phyloP scores from a whole-genome alignment of 2,797 vertebrate genomes.

The Pogoniulus pusillus region DNA sequence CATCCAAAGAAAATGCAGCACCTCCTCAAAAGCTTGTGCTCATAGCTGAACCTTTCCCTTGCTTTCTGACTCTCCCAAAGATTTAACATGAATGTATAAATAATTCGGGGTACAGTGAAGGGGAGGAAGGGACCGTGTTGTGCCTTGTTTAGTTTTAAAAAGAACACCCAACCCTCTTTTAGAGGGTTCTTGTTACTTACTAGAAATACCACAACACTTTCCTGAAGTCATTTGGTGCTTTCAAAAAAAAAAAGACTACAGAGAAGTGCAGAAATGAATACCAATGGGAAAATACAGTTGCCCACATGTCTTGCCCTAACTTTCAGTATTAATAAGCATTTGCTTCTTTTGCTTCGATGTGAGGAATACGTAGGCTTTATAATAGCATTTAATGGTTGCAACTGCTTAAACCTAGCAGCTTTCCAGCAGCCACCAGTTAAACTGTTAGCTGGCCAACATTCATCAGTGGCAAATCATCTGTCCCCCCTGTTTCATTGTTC shows the following conservation, averaged over 20 bases:
- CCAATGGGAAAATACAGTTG: background rate
- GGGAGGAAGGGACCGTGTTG: background rate
- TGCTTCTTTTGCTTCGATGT: background rate
- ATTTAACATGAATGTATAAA: background rate
- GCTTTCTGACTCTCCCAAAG: background rate
- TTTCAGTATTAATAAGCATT: background rate
- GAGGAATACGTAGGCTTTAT: background rate
- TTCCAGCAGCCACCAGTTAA: background rate
- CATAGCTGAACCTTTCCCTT: background rate
- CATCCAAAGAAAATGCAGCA: slow-evolving; percentile 20
- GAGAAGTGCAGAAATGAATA: background rate
- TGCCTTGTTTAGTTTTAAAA: background rate
- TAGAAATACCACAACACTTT: slow-evolving; percentile 19
- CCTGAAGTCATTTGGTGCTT: background rate
- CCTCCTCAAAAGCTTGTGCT: background rate
- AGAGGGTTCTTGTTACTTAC: background rate
- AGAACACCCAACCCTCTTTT: background rate
- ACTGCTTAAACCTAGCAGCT: background rate
- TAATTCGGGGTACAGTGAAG: background rate
- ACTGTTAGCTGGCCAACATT: background rate
- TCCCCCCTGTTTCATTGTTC: background rate
- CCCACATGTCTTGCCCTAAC: background rate
- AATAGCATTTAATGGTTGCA: background rate
- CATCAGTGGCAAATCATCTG: background rate
- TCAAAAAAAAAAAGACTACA: background rate